Evolutionary conservation across 2,888 invertebrate genomes (phyloP), one percentile per base, ranked within the genome.

Genomic region (Agrotis segetum): DNA sequence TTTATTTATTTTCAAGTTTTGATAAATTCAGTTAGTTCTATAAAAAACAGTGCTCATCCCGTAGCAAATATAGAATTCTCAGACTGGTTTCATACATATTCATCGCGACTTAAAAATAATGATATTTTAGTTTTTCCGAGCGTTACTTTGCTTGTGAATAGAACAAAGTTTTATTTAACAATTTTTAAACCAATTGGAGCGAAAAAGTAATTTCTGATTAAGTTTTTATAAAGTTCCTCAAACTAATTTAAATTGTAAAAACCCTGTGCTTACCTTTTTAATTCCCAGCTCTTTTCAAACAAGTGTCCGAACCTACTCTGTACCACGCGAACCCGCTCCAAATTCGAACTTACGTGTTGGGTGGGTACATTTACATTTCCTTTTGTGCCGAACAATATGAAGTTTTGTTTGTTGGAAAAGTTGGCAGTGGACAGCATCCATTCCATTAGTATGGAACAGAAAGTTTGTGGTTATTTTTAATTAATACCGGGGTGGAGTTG

Each of bases 401-500:
- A 85, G 87, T 87, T 88, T 85, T 87, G 79, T 84, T 87, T 87
- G 88, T 84, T 85, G 79, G 77, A 66, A 85, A 88, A 88, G 87
- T 88, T 88, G 88, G 87, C 89, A 88, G 72, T 82, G 87, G 88
- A 82, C 86, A 82, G 82, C 74, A 86, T 85, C 81, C 87, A 87
- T 84, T 87, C 81, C 83, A 84, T 84, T 87, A 87, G 82, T 84
- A 85, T 85, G 84, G 84, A 85, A 82, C 84, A 74, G 80, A 87
- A 87, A 88, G 86, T 88, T 88, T 81, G 79, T 84, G 88, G 86
- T 88, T 88, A 88, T 87, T 88, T 88, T 88, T 87, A 88, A 88
- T 88, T 88, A 88, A 86, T 87, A 88, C 82, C 76, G 79, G 79
- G 77, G 71, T 69, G 74, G 75, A 76, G 87, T 81, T 84, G 74